Evolutionary conservation across 1,140 invertebrate species (phyloP).

Genomic region (Sinonovacula constricta): DNA sequence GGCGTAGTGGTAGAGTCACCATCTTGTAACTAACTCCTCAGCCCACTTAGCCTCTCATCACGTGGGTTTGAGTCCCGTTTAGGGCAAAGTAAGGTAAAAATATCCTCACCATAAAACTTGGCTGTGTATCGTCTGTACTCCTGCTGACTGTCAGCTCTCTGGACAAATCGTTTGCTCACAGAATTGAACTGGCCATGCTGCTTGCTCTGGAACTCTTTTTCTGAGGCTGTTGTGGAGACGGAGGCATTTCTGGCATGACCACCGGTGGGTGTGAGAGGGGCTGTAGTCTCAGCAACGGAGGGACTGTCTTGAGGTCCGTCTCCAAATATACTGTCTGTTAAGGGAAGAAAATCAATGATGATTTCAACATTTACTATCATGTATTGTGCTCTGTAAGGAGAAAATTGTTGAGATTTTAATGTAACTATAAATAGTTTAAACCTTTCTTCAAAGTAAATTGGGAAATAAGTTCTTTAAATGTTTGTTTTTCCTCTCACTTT

Average conservation of each 20-base stretch:
- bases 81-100: background rate
- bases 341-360: too few relatives aligned
- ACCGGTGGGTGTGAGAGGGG: slow-evolving; percentile 4
- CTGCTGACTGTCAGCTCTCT: slow-evolving; percentile 70
- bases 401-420: too few relatives aligned
- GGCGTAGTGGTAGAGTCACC: too few relatives aligned
- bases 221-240: slow-evolving; percentile 66
- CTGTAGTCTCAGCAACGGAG: background rate
- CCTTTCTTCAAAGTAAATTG: too few relatives aligned
- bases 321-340: slow-evolving; percentile 64
- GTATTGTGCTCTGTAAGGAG: too few relatives aligned
- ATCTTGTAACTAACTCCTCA: too few relatives aligned
- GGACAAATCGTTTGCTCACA: slow-evolving; percentile 64
- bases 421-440: too few relatives aligned
- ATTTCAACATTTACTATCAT: too few relatives aligned
- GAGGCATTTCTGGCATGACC: slow-evolving; percentile 69
- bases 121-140: slow-evolving; percentile 70
- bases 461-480: too few relatives aligned
- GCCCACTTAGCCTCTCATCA: too few relatives aligned
- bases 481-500: too few relatives aligned
- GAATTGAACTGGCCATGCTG: slow-evolving; percentile 64
- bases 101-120: slow-evolving; percentile 66
- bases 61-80: too few relatives aligned
- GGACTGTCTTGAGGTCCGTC: background rate
- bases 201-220: slow-evolving; percentile 69